Evolutionary conservation across 1,140 invertebrate species (phyloP).

Genomic region (Drosophila mayri): DNA sequence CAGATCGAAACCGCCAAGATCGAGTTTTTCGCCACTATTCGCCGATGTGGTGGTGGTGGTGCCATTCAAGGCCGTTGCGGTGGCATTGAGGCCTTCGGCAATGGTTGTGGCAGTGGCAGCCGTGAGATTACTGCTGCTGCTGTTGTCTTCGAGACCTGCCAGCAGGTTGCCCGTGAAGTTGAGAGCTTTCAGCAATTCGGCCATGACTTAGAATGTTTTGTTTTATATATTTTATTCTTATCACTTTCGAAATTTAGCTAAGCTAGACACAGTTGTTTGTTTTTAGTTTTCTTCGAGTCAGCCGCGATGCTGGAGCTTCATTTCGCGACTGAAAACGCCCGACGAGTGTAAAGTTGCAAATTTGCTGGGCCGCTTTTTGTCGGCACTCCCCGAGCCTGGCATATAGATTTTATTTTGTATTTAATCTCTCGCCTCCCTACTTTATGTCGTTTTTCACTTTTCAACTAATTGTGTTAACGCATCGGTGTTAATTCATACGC

Average conservation of each 20-base stretch:
- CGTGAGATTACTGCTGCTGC: slow-evolving; percentile 15
- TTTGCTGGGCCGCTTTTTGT: slow-evolving; percentile 68
- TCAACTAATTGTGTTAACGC: slow-evolving; percentile 80
- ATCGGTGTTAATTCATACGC: slow-evolving; percentile 77
- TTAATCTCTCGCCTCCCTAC: slow-evolving; percentile 51
- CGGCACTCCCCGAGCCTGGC: slow-evolving; percentile 45
- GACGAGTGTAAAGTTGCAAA: slow-evolving; percentile 75
- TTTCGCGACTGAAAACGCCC: slow-evolving; percentile 72
- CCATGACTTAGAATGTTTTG: slow-evolving; percentile 36
- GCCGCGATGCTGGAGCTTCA: slow-evolving; percentile 73
- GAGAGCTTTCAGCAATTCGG: slow-evolving; percentile 67
- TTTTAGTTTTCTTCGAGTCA: slow-evolving; percentile 48
- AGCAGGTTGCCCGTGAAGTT: slow-evolving; percentile 71
- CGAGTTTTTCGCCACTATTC: slow-evolving; percentile 65
- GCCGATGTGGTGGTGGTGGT: slow-evolving; percentile 28
- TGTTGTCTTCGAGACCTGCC: slow-evolving; percentile 62
- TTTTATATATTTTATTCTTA: slow-evolving; percentile 14
- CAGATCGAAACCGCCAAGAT: slow-evolving; percentile 73
- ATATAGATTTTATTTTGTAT: slow-evolving; percentile 54
- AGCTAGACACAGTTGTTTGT: slow-evolving; percentile 30
- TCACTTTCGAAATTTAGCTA: slow-evolving; percentile 11
- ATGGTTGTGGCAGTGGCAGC: slow-evolving; percentile 26
- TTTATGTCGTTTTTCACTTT: slow-evolving; percentile 73
- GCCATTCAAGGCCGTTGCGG: slow-evolving; percentile 41
- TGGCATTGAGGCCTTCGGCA: slow-evolving; percentile 49